phyloP scores from a whole-genome alignment of 2,113 vertebrate genomes.

The Pavo muticus region DNA sequence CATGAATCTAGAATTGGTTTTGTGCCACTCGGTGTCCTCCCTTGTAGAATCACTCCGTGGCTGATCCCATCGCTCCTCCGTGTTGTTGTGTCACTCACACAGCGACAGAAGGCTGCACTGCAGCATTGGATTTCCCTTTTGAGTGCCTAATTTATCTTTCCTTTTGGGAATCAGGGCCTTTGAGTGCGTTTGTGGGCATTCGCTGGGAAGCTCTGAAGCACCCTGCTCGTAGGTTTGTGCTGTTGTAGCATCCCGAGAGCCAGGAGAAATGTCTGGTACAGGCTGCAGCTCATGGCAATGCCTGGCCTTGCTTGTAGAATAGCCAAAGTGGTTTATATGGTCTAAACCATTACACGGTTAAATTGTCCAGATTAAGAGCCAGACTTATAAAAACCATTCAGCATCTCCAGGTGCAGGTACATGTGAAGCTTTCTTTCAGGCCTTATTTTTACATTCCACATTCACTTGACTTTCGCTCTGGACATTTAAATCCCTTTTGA shows the following conservation, averaged over 20 bases:
- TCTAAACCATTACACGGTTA: neutral
- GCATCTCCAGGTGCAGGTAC: neutral
- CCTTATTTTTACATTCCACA: neutral
- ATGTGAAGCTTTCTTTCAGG: neutral
- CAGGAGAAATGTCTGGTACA: neutral
- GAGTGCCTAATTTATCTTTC: neutral
- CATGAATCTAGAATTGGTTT: neutral
- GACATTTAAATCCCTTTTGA: conserved; percentile 2
- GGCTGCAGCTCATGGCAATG: neutral
- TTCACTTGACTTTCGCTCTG: neutral
- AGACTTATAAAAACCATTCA: neutral
- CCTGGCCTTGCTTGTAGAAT: neutral
- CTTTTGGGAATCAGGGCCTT: neutral
- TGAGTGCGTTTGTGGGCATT: neutral
- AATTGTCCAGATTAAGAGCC: neutral
- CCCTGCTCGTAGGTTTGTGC: neutral
- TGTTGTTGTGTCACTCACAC: neutral
- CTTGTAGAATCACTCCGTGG: neutral
- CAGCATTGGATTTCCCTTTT: neutral
- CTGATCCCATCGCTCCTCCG: neutral
- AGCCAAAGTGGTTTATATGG: neutral
- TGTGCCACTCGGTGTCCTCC: neutral
- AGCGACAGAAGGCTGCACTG: neutral
- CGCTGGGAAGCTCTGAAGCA: neutral
- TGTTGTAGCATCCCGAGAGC: neutral